phyloP scores from a whole-genome alignment of 2,113 vertebrate species.

The Hydropotes inermis region DNA sequence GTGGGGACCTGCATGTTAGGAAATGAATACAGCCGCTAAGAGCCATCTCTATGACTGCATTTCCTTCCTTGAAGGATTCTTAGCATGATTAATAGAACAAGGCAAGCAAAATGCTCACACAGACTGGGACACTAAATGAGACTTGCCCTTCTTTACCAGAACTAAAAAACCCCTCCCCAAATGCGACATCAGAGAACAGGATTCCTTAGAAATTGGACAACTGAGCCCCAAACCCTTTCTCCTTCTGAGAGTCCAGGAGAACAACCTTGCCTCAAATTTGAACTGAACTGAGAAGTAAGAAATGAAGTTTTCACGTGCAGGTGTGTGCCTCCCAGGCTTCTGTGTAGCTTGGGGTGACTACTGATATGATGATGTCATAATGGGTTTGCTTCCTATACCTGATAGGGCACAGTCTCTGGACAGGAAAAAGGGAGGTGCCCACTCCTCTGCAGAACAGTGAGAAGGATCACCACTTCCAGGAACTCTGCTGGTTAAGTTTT shows the following conservation, averaged over 20 bases:
- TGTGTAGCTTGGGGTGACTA: background rate
- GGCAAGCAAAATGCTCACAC: background rate
- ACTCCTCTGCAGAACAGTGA: background rate
- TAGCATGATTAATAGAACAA: background rate
- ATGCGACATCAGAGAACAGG: background rate
- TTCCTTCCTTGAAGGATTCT: background rate
- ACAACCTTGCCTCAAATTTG: too few species aligned
- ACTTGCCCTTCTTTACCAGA: background rate
- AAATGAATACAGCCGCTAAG: background rate
- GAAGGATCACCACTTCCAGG: too few species aligned
- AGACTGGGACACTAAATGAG: background rate
- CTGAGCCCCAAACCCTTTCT: background rate
- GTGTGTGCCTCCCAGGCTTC: background rate
- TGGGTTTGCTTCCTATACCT: background rate
- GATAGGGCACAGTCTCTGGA: background rate
- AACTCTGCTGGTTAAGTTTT: background rate
- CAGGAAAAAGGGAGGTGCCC: too few species aligned
- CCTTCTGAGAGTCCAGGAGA: background rate
- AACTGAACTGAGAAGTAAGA: background rate
- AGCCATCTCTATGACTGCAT: background rate
- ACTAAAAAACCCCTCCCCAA: background rate
- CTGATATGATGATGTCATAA: background rate
- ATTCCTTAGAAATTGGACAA: background rate
- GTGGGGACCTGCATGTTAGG: background rate
- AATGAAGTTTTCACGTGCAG: background rate